Base-by-base conservation (phyloP, 2,113 vertebrate genomes). In the Naja naja region DNA sequence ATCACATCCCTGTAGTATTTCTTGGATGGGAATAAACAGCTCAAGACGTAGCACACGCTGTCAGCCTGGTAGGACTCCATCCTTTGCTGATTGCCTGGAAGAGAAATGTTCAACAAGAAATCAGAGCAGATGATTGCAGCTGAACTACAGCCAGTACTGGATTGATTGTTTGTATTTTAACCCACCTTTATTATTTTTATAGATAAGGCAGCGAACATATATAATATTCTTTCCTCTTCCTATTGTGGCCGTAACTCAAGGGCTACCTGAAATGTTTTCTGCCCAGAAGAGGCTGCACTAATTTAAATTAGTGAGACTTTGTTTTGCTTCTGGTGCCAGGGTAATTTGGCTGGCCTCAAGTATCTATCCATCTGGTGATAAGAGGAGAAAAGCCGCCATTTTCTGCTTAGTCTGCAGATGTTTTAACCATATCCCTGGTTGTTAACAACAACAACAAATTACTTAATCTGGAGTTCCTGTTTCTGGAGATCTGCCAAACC, bases 1-100 rank as follows among this genome's bases (percentile, higher is more conserved):
- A 96, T 93, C 14, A 91, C 93, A 14, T 95, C 90, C 64, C 91
- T 93, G 34, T 11, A 88, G 22, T 92, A 74, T 25, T 53, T 2
- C 22, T 91, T 23, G 0, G 90, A n/a, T 1, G 20, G 25, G 69
- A 87, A 8, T 3, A 47, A 60, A 1, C 90, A 93, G 45, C 54
- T 89, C 47, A 93, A 27, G 54, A 64, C 20, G 4, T 86, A 91
- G 34, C 93, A 93, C 1, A 12, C 12, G 0, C 14, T 23, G 39
- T 87, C 6, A 0, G 90, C 11, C 2, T 12, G 10, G 8, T 7
- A 1, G 25, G 53, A 39, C n/a, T 89, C 64, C 55, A 93, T 0
- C 23, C 10, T 87, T 8, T 5, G n/a, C 89, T 86, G 86, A 1
- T 3, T 90, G 23, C 92, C 92, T 93, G 81, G 55, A 64, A 20